Conservation (phyloP, 2,113 vertebrate species). For the Crotalus viridis region DNA sequence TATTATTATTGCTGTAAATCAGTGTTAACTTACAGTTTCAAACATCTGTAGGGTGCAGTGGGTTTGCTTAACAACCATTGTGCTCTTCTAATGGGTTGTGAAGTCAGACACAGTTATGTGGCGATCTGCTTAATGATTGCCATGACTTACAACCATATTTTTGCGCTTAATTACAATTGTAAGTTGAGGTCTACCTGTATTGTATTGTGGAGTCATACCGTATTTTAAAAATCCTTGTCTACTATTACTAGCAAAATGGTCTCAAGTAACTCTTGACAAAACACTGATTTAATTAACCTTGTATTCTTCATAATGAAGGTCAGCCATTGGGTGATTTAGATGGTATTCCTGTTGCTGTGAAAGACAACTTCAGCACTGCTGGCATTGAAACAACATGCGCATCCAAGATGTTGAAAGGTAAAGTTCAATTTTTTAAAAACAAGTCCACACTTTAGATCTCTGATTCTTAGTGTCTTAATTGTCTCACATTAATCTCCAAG, state of each 20-base stretch:
- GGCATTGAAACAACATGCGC: constrained; percentile 91
- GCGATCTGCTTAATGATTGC: neutral
- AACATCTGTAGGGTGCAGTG: neutral
- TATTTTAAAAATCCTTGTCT: neutral
- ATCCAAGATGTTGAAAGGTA: constrained; percentile 93
- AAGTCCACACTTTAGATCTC: constrained; percentile 2
- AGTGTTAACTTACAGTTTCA: neutral
- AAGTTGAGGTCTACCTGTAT: neutral
- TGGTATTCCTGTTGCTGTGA: constrained; percentile 91
- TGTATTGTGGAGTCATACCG: neutral
- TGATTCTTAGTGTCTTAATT: neutral
- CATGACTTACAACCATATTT: neutral
- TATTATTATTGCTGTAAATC: neutral
- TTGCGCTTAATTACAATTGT: neutral
- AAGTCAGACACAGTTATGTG: neutral
- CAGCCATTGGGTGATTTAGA: constrained; percentile 82
- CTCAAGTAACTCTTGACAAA: neutral
- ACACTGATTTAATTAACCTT: constrained; percentile 1
- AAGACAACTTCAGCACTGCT: constrained; percentile 94
- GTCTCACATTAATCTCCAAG: neutral
- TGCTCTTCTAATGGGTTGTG: neutral
- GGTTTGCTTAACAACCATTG: neutral
- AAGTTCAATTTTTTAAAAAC: constrained; percentile 19
- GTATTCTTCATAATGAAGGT: constrained; percentile 69
- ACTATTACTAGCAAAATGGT: neutral